Base-by-base conservation (phyloP, 1,140 invertebrate species). In the Reticulitermes speratus region DNA sequence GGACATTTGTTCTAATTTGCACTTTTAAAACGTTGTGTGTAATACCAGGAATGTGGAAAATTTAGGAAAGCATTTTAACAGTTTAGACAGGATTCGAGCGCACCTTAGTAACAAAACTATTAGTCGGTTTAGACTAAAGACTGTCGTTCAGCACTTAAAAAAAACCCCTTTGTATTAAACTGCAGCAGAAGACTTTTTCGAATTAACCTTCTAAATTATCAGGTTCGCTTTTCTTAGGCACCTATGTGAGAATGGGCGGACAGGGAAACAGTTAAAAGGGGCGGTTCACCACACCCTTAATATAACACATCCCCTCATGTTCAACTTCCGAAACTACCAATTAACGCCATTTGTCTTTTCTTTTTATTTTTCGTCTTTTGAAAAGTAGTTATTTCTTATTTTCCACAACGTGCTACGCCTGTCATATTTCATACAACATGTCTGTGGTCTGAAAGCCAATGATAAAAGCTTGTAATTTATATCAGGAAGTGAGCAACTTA, bases 351-450 rank as follows among this genome's bases (percentile, higher is more conserved):
- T 75, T 75, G 65, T 75, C 65, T 75, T 30, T n/a, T 30, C 2
- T 75, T 75, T 30, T 30, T 75, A 8, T n/a, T 30, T 30, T 75
- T 30, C 14, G 7, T 75, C 65, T 9, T 30, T 9, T 75, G 65
- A 30, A 75, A 65, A 75, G 65, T 75, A 75, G 65, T 75, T 75
- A 75, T 75, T 75, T 75, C 65, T 75, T 75, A 75, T 75, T 75
- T 75, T 75, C 65, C n/a, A 75, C 25, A 75, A 75, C n/a, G 25
- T 75, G 65, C n/a, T 75, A 30, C n/a, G 7, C 65, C 65, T 30
- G 65, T 30, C 65, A 75, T 75, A 75, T 75, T 30, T 75, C 65
- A 75, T 75, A 75, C 65, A n/a, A 65, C 19, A 30, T 75, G 65
- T 75, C n/a, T 75, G n/a, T n/a, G 65, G n/a, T 12, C 8, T 75